Base-by-base conservation (phyloP, 1,140 invertebrate species). In the Cotesia vestalis region DNA sequence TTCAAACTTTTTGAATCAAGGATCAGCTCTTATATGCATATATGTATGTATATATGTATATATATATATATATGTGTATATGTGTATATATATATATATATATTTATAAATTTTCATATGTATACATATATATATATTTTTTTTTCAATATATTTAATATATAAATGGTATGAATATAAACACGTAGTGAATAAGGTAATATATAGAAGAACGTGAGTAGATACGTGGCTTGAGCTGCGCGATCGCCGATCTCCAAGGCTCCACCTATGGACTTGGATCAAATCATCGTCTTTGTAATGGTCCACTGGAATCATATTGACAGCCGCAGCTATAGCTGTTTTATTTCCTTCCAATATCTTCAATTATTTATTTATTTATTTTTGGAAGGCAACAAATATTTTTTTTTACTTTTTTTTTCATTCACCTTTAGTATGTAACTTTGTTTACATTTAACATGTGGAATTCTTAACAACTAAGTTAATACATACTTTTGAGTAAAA, bases 221-320 rank as follows among this genome's bases (percentile, higher is more conserved):
- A 86, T 87, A 87, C 86, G 86, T 87, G 86, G 85, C 85, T 87
- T 86, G 84, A 81, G 82, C 86, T 85, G 86, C 84, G 80, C 82
- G 77, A 83, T 79, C 81, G 84, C 81, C 82, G 83, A 78, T 86
- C 83, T 85, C 80, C 84, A 73, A 80, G 84, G 83, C 84, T 86
- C 86, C 86, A 87, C 86, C 86, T 87, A 86, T 80, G 84, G 85
- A 85, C 84, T 86, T 84, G 84, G 83, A 85, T 86, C 85, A 86
- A 86, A 86, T 85, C 64, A 72, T 72, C 85, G 83, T 85, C 85
- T 85, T 85, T 85, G 83, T 83, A 83, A 84, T 84, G 83, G 84
- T 86, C 85, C 84, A 79, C 85, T 87, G 85, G 81, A 87, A 87
- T 86, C 85, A 87, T 85, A 86, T 86, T 78, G 84, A 86, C 83